Base-by-base conservation (phyloP, 2,888 invertebrate species). In the Epistrophella euchroma region DNA sequence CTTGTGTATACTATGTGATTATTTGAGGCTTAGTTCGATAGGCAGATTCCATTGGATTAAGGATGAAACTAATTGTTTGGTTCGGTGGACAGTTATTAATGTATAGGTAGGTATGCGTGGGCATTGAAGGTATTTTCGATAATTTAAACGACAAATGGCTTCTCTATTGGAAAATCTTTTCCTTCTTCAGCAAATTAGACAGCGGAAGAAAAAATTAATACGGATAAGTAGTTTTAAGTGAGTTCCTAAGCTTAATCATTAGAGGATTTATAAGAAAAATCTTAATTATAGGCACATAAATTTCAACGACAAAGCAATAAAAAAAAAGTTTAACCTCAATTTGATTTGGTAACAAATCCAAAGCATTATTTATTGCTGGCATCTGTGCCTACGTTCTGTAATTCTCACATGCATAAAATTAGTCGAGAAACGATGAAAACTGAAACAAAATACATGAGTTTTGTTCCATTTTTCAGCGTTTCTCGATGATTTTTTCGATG, bases 21-120 rank as follows among this genome's bases (percentile, higher is more conserved):
- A 81, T 76, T 68, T 60, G 76, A 25, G 47, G 72, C 72, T 80
- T 85, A 76, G 73, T 35, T 62, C 15, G 68, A 76, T 72, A 40
- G 71, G 50, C 45, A 68, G 60, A 70, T 72, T 71, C 25, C 71
- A 71, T 70, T 71, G 71, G 81, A 85, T 81, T 73, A 80, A 52
- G 80, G 52, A 62, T 43, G 60, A 66, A 73, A 85, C 47, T 81
- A 81, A 76, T 73, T 81, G 72, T 60, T 70, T 35, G 79, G 55
- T 62, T 73, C 78, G 40, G 11, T 47, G 66, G 62, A 52, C 68
- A 83, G 72, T 55, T 62, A 13, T 60, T n/a, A 37, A 13, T 19
- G 11, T 45, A 28, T 28, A 28, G 4, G 6, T 28, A 28, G 32
- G 32, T 32, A 32, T 32, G 45, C 11, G 43, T 37, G 17, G 17